phyloP scores from a whole-genome alignment of 2,797 vertebrate genomes.

The Eurystomus glaucurus region DNA sequence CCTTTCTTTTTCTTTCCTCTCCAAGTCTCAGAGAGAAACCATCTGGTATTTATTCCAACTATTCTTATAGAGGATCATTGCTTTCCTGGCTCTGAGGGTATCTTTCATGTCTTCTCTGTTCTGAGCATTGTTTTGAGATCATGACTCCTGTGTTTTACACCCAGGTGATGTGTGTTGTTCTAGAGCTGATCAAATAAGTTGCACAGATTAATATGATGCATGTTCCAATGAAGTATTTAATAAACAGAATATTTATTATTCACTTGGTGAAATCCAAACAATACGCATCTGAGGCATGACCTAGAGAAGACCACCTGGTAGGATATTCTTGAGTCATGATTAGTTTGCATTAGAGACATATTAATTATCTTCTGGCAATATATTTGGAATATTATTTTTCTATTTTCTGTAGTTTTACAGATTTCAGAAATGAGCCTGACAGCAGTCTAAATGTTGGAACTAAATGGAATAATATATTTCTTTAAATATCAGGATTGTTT shows the following conservation, averaged over 20 bases:
- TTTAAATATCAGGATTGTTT: too few species aligned
- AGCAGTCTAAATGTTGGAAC: neutral
- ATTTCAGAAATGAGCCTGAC: neutral
- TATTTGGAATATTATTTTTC: neutral
- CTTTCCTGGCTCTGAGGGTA: neutral
- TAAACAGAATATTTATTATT: neutral
- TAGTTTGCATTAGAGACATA: neutral
- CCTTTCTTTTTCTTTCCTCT: neutral
- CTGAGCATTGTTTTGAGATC: neutral
- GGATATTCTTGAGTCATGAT: neutral
- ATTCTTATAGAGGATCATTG: neutral
- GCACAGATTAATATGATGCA: neutral
- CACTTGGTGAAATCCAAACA: neutral
- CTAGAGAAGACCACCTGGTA: neutral
- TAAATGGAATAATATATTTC: neutral
- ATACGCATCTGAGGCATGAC: neutral
- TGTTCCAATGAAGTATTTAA: neutral
- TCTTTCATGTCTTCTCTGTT: neutral
- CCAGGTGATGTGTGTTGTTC: neutral
- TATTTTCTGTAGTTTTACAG: neutral
- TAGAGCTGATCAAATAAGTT: neutral
- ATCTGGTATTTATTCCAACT: neutral
- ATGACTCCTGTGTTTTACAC: neutral
- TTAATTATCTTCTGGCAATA: neutral
- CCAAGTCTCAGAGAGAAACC: neutral